Evolutionary conservation across 2,113 vertebrate species (phyloP), one percentile per base, ranked within the genome.

Genomic region (Nerophis ophidion): DNA sequence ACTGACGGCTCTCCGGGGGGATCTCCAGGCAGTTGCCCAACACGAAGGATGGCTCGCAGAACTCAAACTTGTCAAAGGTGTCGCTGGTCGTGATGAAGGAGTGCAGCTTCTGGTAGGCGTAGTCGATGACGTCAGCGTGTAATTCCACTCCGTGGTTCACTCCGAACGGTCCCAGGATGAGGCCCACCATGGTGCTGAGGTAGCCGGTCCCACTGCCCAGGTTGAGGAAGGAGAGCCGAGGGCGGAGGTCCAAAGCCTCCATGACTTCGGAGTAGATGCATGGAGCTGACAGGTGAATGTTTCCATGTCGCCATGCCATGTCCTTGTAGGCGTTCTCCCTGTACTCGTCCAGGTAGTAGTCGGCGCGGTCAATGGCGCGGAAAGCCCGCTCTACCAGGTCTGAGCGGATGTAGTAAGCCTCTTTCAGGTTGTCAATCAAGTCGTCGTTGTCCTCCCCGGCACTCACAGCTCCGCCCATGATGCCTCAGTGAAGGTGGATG

Each of bases 201-300:
- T 98, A 99, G 38, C 97, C 97, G 0, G 96, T 99, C 59, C 97
- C 97, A 34, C 97, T 98, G 82, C 95, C 96, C 36, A 99, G 88
- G 76, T 99, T 99, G 66, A 98, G 88, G 80, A 99, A 98, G 0
- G 96, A 98, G 60, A 98, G 90, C 12, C 96, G 93, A 0, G 94
- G 95, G 10, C 93, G 93, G 33, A 99, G 88, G 56, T 99, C 94
- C 85, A 99, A 71, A 17, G 97, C 96, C 84, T 99, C 97, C 97
- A 99, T 98, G 81, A 99, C 96, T 76, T 99, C 97, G 0, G 97
- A 99, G 89, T 98, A 99, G 88, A 98, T 97, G 63, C 96, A 99
- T 0, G 96, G 96, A 9, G 97, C 97, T 0, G 96, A 99, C 36
- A 99, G 90, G 68, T 98, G 97, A 81, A 99, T 95, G 84, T 98